A percentile compares a stretch with the other conserved stretches of the same genome.
phyloP scores from a whole-genome alignment of 2,113 vertebrate species.

The Cygnus buccinator region DNA sequence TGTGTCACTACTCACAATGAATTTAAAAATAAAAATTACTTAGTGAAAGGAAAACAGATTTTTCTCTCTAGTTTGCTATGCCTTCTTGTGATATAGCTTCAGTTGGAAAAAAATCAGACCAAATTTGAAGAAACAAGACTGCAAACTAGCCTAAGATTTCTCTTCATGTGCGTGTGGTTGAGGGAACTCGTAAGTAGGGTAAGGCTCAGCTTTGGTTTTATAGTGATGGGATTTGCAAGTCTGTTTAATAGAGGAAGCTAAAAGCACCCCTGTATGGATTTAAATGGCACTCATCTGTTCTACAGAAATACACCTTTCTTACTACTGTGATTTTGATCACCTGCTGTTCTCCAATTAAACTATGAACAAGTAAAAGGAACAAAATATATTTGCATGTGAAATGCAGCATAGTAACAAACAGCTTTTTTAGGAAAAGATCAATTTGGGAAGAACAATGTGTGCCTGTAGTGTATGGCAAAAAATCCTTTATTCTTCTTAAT shows the following conservation, averaged over 20 bases:
- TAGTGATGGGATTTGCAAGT: neutral
- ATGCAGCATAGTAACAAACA: neutral
- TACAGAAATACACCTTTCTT: conserved; percentile 36
- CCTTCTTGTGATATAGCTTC: neutral
- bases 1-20: neutral
- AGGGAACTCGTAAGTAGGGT: neutral
- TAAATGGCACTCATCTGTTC: conserved; percentile 49
- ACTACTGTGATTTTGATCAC: conserved; percentile 53
- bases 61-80: neutral
- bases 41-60: neutral
- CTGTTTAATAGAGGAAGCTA: conserved; percentile 20
- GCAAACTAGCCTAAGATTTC: neutral
- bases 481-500: conserved; percentile 1
- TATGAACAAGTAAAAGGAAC: conserved; percentile 20
- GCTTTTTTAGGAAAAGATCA: conserved; percentile 7
- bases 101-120: neutral
- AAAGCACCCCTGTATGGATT: conserved; percentile 30
- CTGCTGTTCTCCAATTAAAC: conserved; percentile 65
- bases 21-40: neutral
- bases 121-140: neutral
- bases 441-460: conserved; percentile 25
- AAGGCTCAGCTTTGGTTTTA: neutral
- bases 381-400: conserved; percentile 33
- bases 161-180: neutral
- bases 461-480: neutral